These are phyloP conservation scores for Hipposideros larvatus DNA, from an alignment of 2,797 vertebrate genomes.

Conservation along the genomic window DNA sequence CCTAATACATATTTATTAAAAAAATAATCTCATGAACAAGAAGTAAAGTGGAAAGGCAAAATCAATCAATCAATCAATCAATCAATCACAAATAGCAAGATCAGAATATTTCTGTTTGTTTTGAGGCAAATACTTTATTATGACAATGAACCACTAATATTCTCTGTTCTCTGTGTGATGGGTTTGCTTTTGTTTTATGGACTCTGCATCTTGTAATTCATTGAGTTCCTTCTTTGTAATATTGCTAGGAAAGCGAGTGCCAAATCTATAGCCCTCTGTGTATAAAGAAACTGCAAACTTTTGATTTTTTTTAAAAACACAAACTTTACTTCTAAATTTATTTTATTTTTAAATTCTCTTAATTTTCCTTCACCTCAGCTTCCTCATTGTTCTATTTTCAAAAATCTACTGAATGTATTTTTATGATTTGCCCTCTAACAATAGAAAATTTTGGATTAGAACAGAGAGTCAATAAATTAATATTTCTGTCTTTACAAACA, in stretches of 20 bases:
- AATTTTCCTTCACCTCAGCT: constrained; percentile 18
- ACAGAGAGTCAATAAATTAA: constrained; percentile 43
- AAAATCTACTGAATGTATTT: not conserved
- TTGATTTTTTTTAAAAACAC: not conserved
- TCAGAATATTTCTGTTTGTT: constrained; percentile 80
- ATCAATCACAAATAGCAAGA: constrained; percentile 58
- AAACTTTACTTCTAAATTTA: constrained; percentile 48
- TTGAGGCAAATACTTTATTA: constrained; percentile 83
- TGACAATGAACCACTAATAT: constrained; percentile 78
- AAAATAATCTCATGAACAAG: constrained; percentile 53
- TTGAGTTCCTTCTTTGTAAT: not conserved
- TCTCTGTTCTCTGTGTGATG: constrained; percentile 51
- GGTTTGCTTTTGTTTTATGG: constrained; percentile 57
- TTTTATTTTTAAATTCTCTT: not conserved
- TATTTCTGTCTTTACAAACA: constrained; percentile 55
- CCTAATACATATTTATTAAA: constrained; percentile 71
- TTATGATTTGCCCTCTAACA: constrained; percentile 53
- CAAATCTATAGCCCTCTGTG: not conserved
- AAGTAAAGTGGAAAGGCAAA: constrained; percentile 31
- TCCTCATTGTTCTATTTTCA: not conserved
- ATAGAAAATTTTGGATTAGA: constrained; percentile 47
- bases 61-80: not conserved
- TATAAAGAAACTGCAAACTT: constrained; percentile 30
- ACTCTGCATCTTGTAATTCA: not conserved
- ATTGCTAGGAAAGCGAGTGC: not conserved